Percentiles rank a stretch among this genome's conserved stretches.
Evolutionary conservation across 1,140 invertebrate species (phyloP).

Genomic region (Plectus sambesii): DNA sequence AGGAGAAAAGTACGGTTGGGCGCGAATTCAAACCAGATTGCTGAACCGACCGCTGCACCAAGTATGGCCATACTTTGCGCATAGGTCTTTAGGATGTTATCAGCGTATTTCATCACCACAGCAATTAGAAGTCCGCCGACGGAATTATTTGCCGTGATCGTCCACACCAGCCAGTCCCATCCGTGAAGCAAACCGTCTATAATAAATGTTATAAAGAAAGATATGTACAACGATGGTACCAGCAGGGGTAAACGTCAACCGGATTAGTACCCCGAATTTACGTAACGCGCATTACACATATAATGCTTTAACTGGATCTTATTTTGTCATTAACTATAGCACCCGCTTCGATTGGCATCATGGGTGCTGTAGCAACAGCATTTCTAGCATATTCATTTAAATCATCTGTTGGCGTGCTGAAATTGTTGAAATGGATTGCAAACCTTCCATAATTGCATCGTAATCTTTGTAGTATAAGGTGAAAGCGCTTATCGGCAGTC

Average conservation of each 20-base stretch:
- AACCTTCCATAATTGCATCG: constrained; percentile 28
- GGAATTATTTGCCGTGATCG: constrained; percentile 68
- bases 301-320: too few species aligned
- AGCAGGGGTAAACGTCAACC: too few species aligned
- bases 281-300: too few species aligned
- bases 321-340: too few species aligned
- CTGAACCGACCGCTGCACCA: constrained; percentile 43
- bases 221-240: too few species aligned
- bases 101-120: constrained; percentile 88
- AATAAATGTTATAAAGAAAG: not conserved
- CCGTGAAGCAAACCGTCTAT: constrained; percentile 51
- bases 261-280: too few species aligned
- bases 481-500: constrained; percentile 30
- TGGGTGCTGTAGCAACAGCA: too few species aligned
- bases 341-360: too few species aligned
- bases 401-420: too few species aligned
- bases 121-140: constrained; percentile 80
- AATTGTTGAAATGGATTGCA: constrained; percentile 1
- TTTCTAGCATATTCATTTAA: too few species aligned
- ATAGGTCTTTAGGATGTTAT: constrained; percentile 72
- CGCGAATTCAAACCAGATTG: constrained; percentile 40
- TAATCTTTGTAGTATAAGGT: constrained; percentile 35
- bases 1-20: constrained; percentile 38
- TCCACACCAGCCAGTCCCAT: constrained; percentile 69
- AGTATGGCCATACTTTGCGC: constrained; percentile 40